Evolutionary conservation across 2,113 vertebrate genomes (phyloP), one percentile per base, ranked within the genome.

Genomic region (Butorides virescens): DNA sequence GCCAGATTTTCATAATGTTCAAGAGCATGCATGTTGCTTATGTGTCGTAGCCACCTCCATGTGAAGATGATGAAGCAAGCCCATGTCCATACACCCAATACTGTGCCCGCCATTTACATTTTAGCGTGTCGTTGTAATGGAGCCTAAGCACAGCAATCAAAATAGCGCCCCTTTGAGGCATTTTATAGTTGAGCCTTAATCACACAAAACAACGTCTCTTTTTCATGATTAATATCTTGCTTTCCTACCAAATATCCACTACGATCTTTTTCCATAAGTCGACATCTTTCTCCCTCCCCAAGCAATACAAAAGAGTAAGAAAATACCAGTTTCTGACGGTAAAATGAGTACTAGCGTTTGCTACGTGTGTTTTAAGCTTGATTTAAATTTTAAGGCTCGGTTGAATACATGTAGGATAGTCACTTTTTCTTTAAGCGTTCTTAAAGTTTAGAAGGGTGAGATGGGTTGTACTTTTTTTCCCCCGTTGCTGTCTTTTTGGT

Each of bases 401-500:
- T 75, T 74, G 52, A 67, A 65, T 44, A 19, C 44, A 27, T 46
- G 34, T 55, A 39, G 27, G 74, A 63, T 65, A 30, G 50, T 49
- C 15, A 26, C 15, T 63, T 82, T 82, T 86, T 50, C 22, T 63
- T 85, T 68, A 86, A 94, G 52, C 61, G 37, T 71, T 91, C 86
- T 89, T 79, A 26, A 88, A 90, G 58, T 94, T 86, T 95, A 56
- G 61, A 86, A 94, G 73, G 63, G 63, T 88, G 83, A 92, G 76
- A 95, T 59, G 26, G 79, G 74, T 94, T 95, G 58, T 63, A 72
- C 72, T 92, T 95, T 97, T 95, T 97, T 92, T 81, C 86, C 39
- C 42, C 42, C 59, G 26, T 58, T 95, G 95, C 86, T 92, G 82
- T 92, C 90, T 96, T 97, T 97, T 85, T 94, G 92, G 95, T 95